These are phyloP conservation scores for Venusia cambrica DNA, from an alignment of 2,888 invertebrate genomes.

Conservation along the genomic window DNA sequence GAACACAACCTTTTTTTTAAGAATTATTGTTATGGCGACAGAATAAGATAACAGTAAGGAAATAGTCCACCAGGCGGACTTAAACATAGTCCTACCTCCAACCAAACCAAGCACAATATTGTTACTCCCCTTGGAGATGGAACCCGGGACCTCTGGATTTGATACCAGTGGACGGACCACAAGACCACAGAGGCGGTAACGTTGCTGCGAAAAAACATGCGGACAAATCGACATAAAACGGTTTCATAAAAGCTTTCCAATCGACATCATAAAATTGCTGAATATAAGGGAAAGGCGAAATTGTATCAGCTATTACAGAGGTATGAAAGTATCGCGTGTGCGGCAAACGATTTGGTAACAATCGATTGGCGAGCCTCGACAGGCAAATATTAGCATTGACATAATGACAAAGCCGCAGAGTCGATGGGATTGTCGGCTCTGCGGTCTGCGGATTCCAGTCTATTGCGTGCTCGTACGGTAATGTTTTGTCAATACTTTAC, in stretches of 20 bases:
- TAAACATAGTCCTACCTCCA: too few species aligned
- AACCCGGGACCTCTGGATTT: too few species aligned
- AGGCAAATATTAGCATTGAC: constrained; percentile 68
- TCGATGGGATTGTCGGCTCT: constrained; percentile 57
- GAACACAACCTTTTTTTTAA: too few species aligned
- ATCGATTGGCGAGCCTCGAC: constrained; percentile 49
- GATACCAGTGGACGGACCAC: too few species aligned
- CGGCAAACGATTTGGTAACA: constrained; percentile 34
- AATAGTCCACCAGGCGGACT: too few species aligned
- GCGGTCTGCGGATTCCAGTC: constrained; percentile 49
- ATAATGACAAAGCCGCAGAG: constrained; percentile 72
- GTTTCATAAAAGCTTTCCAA: constrained; percentile 8
- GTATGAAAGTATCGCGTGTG: constrained; percentile 25
- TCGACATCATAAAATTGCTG: constrained; percentile 5
- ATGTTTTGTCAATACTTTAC: constrained; percentile 35
- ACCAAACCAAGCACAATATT: too few species aligned
- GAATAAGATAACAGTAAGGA: too few species aligned
- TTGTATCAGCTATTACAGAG: constrained; percentile 14
- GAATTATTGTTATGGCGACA: too few species aligned
- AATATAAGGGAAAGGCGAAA: constrained; percentile 6
- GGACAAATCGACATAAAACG: constrained; percentile 6
- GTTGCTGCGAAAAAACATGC: too few species aligned
- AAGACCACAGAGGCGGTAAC: too few species aligned
- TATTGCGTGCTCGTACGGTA: constrained; percentile 34
- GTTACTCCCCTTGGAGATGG: too few species aligned